Evolutionary conservation across 2,797 vertebrate genomes (phyloP).

Genomic region (Xerus rutilus): DNA sequence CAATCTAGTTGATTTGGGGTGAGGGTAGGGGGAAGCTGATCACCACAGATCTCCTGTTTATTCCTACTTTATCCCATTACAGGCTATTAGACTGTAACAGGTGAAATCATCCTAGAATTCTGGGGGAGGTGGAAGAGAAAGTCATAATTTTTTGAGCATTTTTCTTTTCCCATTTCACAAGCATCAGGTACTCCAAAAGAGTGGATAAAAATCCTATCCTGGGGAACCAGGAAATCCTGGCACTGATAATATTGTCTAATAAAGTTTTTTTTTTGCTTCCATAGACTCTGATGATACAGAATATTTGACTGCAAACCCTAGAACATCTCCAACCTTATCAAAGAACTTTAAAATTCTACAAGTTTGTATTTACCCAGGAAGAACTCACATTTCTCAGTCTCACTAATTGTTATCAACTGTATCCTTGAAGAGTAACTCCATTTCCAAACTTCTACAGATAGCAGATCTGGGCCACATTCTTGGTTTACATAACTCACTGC

Average conservation of each 20-base stretch:
- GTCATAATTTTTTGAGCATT: background rate
- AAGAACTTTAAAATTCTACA: background rate
- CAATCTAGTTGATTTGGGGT: background rate
- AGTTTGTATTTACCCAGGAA: background rate
- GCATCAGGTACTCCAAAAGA: background rate
- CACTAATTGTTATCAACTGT: background rate
- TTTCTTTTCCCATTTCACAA: slow-evolving; percentile 3
- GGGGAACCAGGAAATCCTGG: background rate
- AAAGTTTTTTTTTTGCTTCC: background rate
- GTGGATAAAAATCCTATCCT: background rate
- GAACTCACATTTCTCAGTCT: background rate
- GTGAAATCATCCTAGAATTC: background rate
- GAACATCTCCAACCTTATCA: background rate
- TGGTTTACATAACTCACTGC: background rate
- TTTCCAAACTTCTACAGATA: background rate
- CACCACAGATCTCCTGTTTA: background rate
- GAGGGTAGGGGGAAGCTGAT: background rate
- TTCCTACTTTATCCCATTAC: background rate
- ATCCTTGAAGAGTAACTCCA: background rate
- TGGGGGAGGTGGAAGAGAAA: fast-evolving
- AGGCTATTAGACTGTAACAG: background rate
- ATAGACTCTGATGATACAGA: background rate
- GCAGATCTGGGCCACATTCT: background rate
- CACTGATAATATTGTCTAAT: background rate
- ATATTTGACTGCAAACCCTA: background rate